A percentile compares a stretch with the other conserved stretches of the same genome.
Conservation (phyloP, 2,113 vertebrate genomes). For the Xyrauchen texanus region DNA sequence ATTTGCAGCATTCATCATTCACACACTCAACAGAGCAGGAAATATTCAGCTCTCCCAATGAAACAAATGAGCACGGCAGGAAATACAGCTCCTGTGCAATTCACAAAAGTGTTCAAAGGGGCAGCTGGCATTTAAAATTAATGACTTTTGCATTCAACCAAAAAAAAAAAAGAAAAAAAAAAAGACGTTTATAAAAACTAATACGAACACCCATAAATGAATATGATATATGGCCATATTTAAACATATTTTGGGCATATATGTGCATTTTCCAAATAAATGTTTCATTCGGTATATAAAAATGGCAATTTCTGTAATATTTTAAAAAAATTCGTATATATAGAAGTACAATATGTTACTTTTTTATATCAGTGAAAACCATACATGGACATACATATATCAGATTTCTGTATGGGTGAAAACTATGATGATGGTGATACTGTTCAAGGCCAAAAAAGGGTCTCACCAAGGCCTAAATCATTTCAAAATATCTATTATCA, state of each 20-base stretch:
- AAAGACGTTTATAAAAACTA: too few species aligned
- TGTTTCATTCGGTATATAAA: too few species aligned
- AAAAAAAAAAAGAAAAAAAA: background rate
- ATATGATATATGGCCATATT: too few species aligned
- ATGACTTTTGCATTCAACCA: background rate
- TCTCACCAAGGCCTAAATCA: background rate
- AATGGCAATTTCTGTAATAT: too few species aligned
- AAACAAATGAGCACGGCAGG: background rate
- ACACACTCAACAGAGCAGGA: slow-evolving; percentile 5
- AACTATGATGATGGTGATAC: background rate
- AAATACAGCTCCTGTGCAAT: background rate
- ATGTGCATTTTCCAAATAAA: too few species aligned
- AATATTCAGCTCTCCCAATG: background rate
- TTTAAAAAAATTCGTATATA: too few species aligned
- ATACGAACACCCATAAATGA: too few species aligned
- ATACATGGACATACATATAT: too few species aligned
- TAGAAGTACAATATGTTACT: too few species aligned
- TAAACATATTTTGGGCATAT: too few species aligned
- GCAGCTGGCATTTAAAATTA: background rate
- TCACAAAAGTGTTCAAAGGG: background rate
- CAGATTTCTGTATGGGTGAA: too few species aligned
- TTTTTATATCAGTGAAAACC: too few species aligned
- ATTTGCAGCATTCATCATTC: slow-evolving; percentile 29
- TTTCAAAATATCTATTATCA: background rate
- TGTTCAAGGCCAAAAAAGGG: background rate